phyloP scores from a whole-genome alignment of 2,113 vertebrate genomes.

The Hippocampus comes region DNA sequence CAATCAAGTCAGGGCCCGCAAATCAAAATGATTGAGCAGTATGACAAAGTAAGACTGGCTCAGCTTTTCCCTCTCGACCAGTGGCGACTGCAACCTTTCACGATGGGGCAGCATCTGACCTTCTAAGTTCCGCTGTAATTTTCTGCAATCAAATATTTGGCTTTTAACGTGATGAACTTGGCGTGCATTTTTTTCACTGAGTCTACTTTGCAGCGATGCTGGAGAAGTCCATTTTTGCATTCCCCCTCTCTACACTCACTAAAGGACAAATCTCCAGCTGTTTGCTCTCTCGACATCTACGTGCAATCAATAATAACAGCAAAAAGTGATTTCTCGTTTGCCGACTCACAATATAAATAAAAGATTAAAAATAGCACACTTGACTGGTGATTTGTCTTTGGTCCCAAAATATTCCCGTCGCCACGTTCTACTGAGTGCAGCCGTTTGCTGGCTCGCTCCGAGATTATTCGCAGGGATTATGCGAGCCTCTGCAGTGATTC shows the following conservation, averaged over 20 bases:
- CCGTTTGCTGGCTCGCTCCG: no score
- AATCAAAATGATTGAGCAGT: no score
- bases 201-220: neutral
- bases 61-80: no score
- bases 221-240: neutral
- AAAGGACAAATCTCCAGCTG: neutral
- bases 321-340: neutral
- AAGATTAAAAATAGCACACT: neutral
- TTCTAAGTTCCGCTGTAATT: neutral
- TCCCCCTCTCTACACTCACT: neutral
- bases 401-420: neutral
- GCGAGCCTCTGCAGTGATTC: neutral
- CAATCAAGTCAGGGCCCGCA: no score
- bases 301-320: neutral
- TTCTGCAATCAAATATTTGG: neutral
- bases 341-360: neutral
- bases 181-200: neutral
- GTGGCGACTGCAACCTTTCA: neutral
- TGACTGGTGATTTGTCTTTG: neutral
- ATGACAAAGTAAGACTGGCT: no score
- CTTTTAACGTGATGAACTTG: neutral
- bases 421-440: neutral
- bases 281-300: neutral
- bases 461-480: neutral
- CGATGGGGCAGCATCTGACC: neutral